Base-by-base conservation (phyloP, 35 echinoderm and acorn worm genomes). In the Eucidaris tribuloides region DNA sequence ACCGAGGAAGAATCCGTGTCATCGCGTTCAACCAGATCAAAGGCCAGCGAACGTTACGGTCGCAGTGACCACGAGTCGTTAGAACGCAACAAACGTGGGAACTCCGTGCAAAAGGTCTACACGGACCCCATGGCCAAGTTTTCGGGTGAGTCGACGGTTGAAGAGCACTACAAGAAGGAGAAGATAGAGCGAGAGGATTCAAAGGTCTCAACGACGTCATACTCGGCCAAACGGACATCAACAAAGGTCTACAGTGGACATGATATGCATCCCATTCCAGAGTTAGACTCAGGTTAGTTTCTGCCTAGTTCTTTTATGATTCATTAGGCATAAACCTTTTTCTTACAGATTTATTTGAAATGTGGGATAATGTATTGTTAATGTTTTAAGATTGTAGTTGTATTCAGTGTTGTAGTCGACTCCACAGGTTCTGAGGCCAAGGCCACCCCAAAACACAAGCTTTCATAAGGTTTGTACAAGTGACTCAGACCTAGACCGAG, bases 81-180 rank as follows among this genome's bases (percentile, higher is more conserved):
- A 19, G 49, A 66, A 60, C 40, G 58, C 14, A 68, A 80, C 77
- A 81, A 77, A 0, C 68, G 79, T 25, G 39, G 76, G 3, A 41
- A 39, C n/a, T 80, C 43, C 1, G 44, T 74, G 35, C 25, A 33
- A 25, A 88, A 88, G 57, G 52, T 45, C 24, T 81, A 80, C 44
- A 23, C 43, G 28, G 85, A 88, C 61, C 85, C 85, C 3, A 88
- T 88, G 85, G 59, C 57, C 33, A 78, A 81, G 55, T 88, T 88
- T 57, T 55, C 76, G 6, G 77, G 68, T 56, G 61, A 81, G 55
- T 79, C 76, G 7, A 63, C 40, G 37, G 76, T 80, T 2, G 85
- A 88, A 44, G 85, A 88, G 38, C 76, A 66, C 15, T 61, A 43
- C 52, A 65, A 58, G 31, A 64, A 42, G 52, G 56, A 66, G 58